These are phyloP conservation scores for Macrosiphum euphorbiae DNA, from an alignment of 2,888 invertebrate genomes.

Conservation along the genomic window DNA sequence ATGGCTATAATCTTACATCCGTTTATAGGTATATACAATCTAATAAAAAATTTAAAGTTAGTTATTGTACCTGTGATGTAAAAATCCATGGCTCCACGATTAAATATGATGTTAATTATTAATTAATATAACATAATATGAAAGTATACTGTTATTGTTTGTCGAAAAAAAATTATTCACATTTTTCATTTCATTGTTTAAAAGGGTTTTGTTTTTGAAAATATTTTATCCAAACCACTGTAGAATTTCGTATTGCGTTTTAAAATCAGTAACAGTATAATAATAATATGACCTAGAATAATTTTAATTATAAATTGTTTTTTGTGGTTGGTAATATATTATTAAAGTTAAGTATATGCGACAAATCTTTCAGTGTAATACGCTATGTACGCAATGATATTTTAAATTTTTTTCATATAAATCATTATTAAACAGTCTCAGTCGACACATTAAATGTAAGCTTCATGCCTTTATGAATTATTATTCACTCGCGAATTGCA, in stretches of 20 bases:
- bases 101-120: background rate
- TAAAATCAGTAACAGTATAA: background rate
- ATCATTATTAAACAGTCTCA: background rate
- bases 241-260: background rate
- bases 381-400: background rate
- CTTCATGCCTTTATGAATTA: background rate
- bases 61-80: background rate
- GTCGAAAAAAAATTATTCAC: background rate
- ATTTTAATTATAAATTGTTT: constrained; percentile 11
- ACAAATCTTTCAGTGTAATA: background rate
- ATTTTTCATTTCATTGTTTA: background rate
- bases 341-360: background rate
- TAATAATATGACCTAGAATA: background rate
- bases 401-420: constrained; percentile 5
- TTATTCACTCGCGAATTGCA: background rate
- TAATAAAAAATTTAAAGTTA: background rate
- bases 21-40: too few relatives aligned
- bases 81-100: background rate
- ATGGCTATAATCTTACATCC: background rate
- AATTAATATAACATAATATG: background rate
- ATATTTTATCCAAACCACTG: background rate
- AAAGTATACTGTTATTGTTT: background rate
- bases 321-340: background rate
- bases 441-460: background rate
- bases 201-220: background rate